A percentile compares a stretch with the other conserved stretches of the same genome.
These are phyloP conservation scores for Lerista edwardsae DNA, from an alignment of 2,797 vertebrate genomes.

Conservation along the genomic window DNA sequence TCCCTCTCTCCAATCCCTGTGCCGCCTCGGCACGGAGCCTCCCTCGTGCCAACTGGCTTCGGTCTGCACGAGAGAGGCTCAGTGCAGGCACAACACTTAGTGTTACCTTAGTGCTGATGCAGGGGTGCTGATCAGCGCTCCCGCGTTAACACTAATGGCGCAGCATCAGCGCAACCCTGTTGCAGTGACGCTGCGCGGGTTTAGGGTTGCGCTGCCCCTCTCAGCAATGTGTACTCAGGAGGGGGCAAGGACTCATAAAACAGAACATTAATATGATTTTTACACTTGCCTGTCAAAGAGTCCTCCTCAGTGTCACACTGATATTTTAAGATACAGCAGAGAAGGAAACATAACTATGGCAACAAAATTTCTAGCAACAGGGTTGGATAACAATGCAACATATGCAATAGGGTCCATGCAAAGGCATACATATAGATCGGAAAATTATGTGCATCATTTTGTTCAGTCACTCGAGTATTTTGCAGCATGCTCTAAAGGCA, in stretches of 20 bases:
- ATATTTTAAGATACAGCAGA: constrained; percentile 58
- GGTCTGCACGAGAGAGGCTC: too few species aligned
- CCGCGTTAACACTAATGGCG: too few species aligned
- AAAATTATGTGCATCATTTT: background rate
- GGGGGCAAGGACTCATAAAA: constrained; percentile 26
- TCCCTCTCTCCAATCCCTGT: too few species aligned
- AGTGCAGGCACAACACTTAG: too few species aligned
- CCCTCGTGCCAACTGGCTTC: too few species aligned
- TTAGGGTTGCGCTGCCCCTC: too few species aligned
- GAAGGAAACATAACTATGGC: constrained; percentile 70
- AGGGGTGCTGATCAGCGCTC: too few species aligned
- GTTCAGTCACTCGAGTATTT: constrained; percentile 14
- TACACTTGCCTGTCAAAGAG: constrained; percentile 10
- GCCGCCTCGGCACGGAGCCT: too few species aligned
- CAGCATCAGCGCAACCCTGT: too few species aligned
- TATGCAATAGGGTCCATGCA: constrained; percentile 11
- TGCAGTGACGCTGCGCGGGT: too few species aligned
- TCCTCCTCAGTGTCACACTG: constrained; percentile 41
- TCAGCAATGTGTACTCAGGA: rapidly evolving
- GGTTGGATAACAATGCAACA: constrained; percentile 53
- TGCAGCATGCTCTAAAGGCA: background rate
- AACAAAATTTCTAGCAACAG: constrained; percentile 64
- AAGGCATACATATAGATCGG: constrained; percentile 9
- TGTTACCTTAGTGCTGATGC: too few species aligned
- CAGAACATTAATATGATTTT: background rate